Evolutionary conservation across 2,797 vertebrate species (phyloP).

Genomic region (Centropyge bicolor): DNA sequence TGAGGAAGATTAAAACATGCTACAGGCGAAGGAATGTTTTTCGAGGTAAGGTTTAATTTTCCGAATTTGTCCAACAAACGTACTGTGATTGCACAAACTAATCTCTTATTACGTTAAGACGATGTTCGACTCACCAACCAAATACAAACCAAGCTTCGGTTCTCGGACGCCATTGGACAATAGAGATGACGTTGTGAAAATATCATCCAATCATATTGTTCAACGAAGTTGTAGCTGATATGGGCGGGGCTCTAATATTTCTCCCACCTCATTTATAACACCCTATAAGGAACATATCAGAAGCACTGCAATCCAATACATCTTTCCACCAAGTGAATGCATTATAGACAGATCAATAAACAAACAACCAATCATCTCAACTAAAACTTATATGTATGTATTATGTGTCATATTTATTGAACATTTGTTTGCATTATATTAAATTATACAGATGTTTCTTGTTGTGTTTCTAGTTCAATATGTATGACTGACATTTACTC

Average conservation of each 20-base stretch:
- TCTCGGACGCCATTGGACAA: conserved; percentile 65
- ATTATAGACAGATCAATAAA: background rate
- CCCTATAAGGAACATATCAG: background rate
- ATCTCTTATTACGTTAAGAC: conserved; percentile 51
- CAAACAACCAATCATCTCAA: background rate
- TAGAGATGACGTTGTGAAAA: background rate
- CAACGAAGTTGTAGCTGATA: background rate
- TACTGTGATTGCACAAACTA: conserved; percentile 50
- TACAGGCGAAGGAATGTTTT: background rate
- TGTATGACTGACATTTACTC: background rate
- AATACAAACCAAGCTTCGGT: conserved; percentile 66
- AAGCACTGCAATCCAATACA: background rate
- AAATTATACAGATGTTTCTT: background rate
- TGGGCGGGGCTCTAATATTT: conserved; percentile 10
- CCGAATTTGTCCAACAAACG: background rate
- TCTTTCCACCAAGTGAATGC: background rate
- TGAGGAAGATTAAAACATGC: conserved; percentile 33
- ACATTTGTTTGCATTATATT: background rate
- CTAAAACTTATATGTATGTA: no score
- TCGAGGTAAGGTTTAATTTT: background rate
- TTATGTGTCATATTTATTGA: conserved; percentile 13
- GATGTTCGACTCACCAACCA: conserved; percentile 51
- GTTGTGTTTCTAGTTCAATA: background rate
- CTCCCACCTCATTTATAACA: background rate
- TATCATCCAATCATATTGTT: conserved; percentile 61